These are phyloP conservation scores for Patella depressa DNA, from an alignment of 2,888 invertebrate genomes.

Conservation along the genomic window DNA sequence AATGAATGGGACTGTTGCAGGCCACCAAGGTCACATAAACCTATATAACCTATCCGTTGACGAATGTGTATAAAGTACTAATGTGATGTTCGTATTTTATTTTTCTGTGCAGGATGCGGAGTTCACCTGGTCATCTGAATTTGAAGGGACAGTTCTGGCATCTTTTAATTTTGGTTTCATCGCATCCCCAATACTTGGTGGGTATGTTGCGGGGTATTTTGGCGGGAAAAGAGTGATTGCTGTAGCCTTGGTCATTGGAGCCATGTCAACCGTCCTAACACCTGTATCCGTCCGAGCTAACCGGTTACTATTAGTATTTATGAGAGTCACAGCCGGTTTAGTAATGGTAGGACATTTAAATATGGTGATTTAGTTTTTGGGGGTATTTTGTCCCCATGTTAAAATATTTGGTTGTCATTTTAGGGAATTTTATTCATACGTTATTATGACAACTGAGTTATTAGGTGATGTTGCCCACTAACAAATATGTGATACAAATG, in stretches of 20 bases:
- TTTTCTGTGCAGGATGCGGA: constrained; percentile 3
- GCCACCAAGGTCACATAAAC: too few species aligned
- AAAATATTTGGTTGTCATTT: neutral
- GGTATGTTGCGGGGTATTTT: constrained; percentile 80
- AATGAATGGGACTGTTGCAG: too few species aligned
- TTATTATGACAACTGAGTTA: constrained; percentile 2
- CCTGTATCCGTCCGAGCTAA: constrained; percentile 82
- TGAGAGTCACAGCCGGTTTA: constrained; percentile 84
- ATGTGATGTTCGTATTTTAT: too few species aligned
- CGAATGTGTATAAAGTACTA: too few species aligned
- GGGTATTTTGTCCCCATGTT: neutral
- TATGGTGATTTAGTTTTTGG: too few species aligned
- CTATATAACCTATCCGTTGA: too few species aligned
- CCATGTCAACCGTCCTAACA: constrained; percentile 85
- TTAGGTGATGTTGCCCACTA: too few species aligned
- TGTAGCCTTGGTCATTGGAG: constrained; percentile 84
- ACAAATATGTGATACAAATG: too few species aligned
- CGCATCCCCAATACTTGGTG: constrained; percentile 59
- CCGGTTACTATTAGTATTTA: constrained; percentile 78
- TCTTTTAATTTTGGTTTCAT: constrained; percentile 66
- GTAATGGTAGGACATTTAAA: constrained; percentile 77
- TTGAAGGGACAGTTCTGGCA: constrained; percentile 53
- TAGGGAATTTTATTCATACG: neutral
- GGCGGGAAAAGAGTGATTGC: constrained; percentile 90
- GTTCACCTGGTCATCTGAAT: constrained; percentile 53